Evolutionary conservation across 2,113 vertebrate species (phyloP), one percentile per base, ranked within the genome.

Genomic region (Edolisoma coerulescens): DNA sequence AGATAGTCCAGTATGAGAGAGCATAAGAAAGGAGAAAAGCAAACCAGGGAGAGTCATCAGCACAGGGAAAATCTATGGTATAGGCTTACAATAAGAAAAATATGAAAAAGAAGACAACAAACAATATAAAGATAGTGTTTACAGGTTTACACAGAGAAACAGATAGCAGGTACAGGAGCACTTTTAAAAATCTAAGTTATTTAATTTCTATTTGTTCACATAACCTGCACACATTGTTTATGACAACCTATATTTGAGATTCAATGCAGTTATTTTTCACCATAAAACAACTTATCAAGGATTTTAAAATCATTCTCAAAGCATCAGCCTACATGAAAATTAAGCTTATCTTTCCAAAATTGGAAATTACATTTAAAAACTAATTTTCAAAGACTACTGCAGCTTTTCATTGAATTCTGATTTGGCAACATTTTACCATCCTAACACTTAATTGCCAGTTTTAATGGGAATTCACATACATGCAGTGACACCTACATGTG

Each of bases 31-130:
- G 35, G 9, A 81, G 53, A 84, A 53, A 71, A 74, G 20, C 10
- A 81, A 17, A 78, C 6, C 27, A 47, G 35, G 13, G 27, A 80
- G 19, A 27, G 19, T 35, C 61, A 79, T 9, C 44, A 78, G 56
- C 35, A 33, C 7, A 59, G 11, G 7, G 8, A 42, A 73, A 54
- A 39, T 19, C 26, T 27, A 9, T 0, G 0, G 6, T 9, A 54
- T 2, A 60, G 19, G 30, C 1, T 69, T 26, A 20, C 1, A 13
- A 7, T n/a, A 63, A 42, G 27, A 71, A 70, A 61, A 81, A 53
- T 5, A 50, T 14, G 10, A 39, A 9, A 84, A 42, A 61, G 4
- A 52, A 57, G 17, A 11, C 3, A 59, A n/a, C 7, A 60, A 47
- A 45, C 12, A 33, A 76, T n/a, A 52, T 7, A 83, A 44, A 83